Conservation (phyloP, 2,113 vertebrate genomes). For the Jacana jacana region DNA sequence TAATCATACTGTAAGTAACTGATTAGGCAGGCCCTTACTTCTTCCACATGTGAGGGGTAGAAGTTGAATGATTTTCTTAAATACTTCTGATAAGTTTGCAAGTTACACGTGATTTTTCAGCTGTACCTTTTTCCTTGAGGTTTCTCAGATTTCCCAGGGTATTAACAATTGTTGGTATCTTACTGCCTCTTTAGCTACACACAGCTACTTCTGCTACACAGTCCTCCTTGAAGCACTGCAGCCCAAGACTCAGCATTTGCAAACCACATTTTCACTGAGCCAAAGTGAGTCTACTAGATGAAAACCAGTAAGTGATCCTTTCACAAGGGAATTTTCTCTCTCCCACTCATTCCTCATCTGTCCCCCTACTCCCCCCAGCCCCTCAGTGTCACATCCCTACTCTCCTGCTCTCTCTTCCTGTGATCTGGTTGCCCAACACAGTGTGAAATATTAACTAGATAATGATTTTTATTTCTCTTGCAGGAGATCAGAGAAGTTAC, state of each 20-base stretch:
- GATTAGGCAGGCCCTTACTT: background rate
- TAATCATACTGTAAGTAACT: background rate
- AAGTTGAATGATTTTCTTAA: background rate
- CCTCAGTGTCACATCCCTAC: background rate
- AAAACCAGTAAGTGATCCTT: background rate
- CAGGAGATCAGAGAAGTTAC: background rate
- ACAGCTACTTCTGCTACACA: background rate
- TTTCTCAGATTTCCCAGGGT: background rate
- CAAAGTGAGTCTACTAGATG: background rate
- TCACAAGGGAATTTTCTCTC: background rate
- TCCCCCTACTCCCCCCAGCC: fast-evolving
- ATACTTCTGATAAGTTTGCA: background rate
- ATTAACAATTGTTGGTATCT: background rate
- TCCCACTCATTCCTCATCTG: background rate
- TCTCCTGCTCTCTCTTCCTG: background rate
- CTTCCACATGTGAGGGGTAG: background rate
- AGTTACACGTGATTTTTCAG: background rate
- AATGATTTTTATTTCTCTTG: slow-evolving; percentile 24
- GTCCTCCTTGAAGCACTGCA: background rate
- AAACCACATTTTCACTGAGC: background rate
- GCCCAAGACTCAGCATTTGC: background rate
- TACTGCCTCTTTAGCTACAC: background rate
- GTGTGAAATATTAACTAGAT: slow-evolving; percentile 36
- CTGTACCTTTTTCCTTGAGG: background rate
- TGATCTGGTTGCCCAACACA: background rate